Percentiles rank a stretch among this genome's conserved stretches.
Evolutionary conservation across 2,888 invertebrate species (phyloP).

Genomic region (Pardosa pseudoannulata): DNA sequence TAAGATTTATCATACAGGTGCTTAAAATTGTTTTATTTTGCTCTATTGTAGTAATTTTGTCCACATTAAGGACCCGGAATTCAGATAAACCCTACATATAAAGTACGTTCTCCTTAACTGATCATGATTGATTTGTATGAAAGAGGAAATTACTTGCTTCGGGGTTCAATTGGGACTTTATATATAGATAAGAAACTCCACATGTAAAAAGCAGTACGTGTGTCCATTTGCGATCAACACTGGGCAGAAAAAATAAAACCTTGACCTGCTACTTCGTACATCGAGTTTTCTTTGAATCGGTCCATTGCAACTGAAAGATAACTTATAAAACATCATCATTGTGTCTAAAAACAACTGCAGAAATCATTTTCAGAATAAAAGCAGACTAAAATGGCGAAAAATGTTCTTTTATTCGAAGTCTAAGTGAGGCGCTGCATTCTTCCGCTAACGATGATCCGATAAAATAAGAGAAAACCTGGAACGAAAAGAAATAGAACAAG

Average conservation of each 20-base stretch:
- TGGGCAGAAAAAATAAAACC: not conserved
- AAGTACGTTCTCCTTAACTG: too few species aligned
- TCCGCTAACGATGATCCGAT: not conserved
- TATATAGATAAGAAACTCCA: not conserved
- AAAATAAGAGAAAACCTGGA: not conserved
- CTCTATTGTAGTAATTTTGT: too few species aligned
- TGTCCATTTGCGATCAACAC: not conserved
- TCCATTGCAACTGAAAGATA: conserved; percentile 4
- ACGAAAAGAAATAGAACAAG: not conserved
- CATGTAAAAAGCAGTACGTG: not conserved
- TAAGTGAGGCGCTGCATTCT: not conserved
- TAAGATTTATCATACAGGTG: too few species aligned
- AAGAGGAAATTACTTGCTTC: too few species aligned
- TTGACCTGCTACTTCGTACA: not conserved
- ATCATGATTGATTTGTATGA: too few species aligned
- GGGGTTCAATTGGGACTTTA: not conserved
- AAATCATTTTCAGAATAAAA: not conserved
- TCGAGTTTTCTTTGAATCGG: not conserved
- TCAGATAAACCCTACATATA: too few species aligned
- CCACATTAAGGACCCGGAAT: too few species aligned
- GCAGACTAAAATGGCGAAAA: not conserved
- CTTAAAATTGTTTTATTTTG: too few species aligned
- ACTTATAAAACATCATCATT: not conserved
- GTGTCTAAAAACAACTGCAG: not conserved
- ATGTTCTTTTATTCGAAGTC: not conserved